Percentiles rank a stretch among this genome's conserved stretches.
These are phyloP conservation scores for Zosterops hypoxanthus DNA, from an alignment of 2,113 vertebrate genomes.

Conservation along the genomic window DNA sequence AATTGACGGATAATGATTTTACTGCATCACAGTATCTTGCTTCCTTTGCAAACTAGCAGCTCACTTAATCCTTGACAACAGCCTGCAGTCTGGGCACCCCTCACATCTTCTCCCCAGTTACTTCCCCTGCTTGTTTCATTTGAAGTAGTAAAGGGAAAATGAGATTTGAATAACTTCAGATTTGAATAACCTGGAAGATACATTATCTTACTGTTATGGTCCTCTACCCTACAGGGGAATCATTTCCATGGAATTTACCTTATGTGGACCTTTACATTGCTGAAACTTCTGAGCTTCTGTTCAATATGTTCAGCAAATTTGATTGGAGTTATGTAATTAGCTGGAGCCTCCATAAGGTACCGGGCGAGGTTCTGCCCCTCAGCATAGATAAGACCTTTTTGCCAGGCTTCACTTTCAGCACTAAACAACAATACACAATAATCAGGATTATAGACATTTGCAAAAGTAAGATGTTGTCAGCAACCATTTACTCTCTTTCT, in stretches of 20 bases:
- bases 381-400: conserved; percentile 86
- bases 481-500: neutral
- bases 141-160: neutral
- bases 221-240: neutral
- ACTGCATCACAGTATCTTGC: neutral
- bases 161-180: neutral
- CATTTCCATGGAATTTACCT: conserved; percentile 73
- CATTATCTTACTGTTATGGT: neutral
- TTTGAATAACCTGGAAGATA: neutral
- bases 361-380: conserved; percentile 94
- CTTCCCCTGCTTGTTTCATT: neutral
- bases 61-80: neutral
- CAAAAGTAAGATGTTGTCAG: neutral
- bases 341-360: conserved; percentile 92
- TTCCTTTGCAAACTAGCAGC: neutral
- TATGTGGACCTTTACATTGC: conserved; percentile 81
- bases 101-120: neutral
- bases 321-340: conserved; percentile 90
- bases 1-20: neutral
- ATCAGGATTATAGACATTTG: neutral
- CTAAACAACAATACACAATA: conserved; percentile 64
- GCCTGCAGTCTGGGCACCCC: neutral
- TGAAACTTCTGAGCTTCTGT: conserved; percentile 78
- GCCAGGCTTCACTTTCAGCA: conserved; percentile 79
- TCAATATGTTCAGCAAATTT: conserved; percentile 87